Evolutionary conservation across 2,113 vertebrate genomes (phyloP), one percentile per base, ranked within the genome.

Genomic region (Microtus pennsylvanicus): DNA sequence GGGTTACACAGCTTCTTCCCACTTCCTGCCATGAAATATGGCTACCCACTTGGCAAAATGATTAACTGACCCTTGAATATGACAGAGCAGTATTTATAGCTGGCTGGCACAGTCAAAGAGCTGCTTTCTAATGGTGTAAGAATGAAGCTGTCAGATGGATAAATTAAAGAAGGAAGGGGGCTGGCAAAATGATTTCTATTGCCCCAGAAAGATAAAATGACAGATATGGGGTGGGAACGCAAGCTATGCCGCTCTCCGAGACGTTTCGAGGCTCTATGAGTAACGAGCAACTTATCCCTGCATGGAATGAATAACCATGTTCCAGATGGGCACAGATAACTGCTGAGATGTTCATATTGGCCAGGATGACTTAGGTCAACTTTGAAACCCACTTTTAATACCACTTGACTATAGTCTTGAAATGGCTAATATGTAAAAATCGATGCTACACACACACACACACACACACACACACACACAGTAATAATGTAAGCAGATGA

Each of bases 111-210:
- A 26, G 42, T 42, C 72, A 28, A 38, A 89, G 28, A 95, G 61
- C 65, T 69, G 42, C 67, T 77, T 92, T 89, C 80, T 94, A 47
- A 42, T 63, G 42, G 94, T 19, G 17, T 87, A 94, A 93, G 50
- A 87, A 58, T 63, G 11, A 93, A 86, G 42, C 30, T 42, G 2
- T 16, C 22, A 42, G 22, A 61, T 8, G 61, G 78, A 58, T 52
- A 47, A 74, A 90, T 80, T 94, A 45, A 89, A 69, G 58, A 50
- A 63, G 33, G 28, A 82, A 63, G n/a, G 80, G 19, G 17, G 19
- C 42, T 22, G 38, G 1, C 24, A 21, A 76, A 90, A 86, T 82
- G 63, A 45, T 38, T 93, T 91, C 55, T 52, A 3, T 33, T 52
- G 63, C n/a, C 26, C 42, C 45, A 30, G 78, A 55, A 45, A 63